phyloP scores from a whole-genome alignment of 53 echinoderm and acorn worm genomes.

The Echinarachnius parma region DNA sequence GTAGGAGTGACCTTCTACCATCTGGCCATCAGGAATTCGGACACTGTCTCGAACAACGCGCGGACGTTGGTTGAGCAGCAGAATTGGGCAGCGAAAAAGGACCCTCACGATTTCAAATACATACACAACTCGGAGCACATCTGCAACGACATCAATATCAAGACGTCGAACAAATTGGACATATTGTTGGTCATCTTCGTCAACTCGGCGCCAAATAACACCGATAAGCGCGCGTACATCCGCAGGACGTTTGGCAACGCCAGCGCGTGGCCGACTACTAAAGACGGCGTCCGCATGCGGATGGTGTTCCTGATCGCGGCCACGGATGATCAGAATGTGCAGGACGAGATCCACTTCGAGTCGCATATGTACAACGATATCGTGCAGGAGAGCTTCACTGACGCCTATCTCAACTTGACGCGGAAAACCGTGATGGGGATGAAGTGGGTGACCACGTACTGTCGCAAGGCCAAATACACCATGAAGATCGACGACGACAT shows the following conservation, averaged over 20 bases:
- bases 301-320: not conserved
- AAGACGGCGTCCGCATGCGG: not conserved
- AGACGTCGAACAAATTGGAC: not conserved
- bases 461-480: conserved; percentile 6
- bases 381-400: conserved; percentile 5
- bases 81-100: not conserved
- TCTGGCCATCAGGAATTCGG: too few species aligned
- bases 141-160: not conserved
- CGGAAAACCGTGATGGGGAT: conserved; percentile 15
- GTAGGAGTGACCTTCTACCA: too few species aligned
- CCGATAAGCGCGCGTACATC: not conserved
- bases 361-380: not conserved
- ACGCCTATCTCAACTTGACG: conserved; percentile 9
- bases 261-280: not conserved
- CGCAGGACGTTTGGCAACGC: conserved; percentile 4
- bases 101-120: not conserved
- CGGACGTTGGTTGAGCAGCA: too few species aligned
- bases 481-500: conserved; percentile 20
- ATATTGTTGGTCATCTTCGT: not conserved
- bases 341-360: conserved; percentile 13
- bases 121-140: not conserved
- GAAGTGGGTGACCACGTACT: conserved; percentile 11
- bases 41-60: too few species aligned
- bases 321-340: not conserved
- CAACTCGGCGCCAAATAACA: not conserved